A percentile compares a stretch with the other conserved stretches of the same genome.
Conservation (phyloP, 2,797 vertebrate species). For the Gorsachius magnificus region DNA sequence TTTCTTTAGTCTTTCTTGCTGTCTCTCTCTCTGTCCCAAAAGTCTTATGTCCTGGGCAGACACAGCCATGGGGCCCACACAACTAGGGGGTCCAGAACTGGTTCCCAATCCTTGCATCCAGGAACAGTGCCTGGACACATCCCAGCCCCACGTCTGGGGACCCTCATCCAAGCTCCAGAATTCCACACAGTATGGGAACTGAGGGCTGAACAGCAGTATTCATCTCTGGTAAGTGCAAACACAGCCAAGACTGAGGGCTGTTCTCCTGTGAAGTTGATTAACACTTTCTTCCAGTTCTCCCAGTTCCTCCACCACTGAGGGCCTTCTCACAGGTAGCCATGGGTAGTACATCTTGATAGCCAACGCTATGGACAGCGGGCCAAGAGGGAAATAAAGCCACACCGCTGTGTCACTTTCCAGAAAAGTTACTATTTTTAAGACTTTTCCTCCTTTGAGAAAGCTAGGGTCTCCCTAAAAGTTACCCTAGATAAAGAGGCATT, state of each 20-base stretch:
- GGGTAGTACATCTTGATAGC: not conserved
- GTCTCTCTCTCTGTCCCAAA: not conserved
- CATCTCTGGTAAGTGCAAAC: not conserved
- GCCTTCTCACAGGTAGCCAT: not conserved
- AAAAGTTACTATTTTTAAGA: not conserved
- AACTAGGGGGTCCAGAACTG: rapidly evolving
- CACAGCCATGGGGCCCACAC: not conserved
- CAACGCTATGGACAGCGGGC: rapidly evolving
- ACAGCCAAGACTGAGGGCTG: not conserved
- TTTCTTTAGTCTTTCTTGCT: not conserved
- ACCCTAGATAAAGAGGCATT: not conserved
- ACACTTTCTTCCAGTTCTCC: not conserved
- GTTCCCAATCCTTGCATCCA: not conserved
- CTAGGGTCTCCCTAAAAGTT: not conserved
- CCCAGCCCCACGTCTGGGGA: not conserved
- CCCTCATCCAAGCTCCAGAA: not conserved
- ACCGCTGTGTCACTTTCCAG: not conserved
- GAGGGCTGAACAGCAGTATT: not conserved
- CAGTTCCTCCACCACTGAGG: not conserved
- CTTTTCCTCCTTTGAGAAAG: not conserved
- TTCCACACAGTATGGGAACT: not conserved
- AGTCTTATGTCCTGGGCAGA: not conserved
- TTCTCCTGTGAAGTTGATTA: not conserved
- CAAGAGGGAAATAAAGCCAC: not conserved
- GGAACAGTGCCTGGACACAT: not conserved